Evolutionary conservation across 2,888 invertebrate genomes (phyloP).

Genomic region (Drosophila affinis): DNA sequence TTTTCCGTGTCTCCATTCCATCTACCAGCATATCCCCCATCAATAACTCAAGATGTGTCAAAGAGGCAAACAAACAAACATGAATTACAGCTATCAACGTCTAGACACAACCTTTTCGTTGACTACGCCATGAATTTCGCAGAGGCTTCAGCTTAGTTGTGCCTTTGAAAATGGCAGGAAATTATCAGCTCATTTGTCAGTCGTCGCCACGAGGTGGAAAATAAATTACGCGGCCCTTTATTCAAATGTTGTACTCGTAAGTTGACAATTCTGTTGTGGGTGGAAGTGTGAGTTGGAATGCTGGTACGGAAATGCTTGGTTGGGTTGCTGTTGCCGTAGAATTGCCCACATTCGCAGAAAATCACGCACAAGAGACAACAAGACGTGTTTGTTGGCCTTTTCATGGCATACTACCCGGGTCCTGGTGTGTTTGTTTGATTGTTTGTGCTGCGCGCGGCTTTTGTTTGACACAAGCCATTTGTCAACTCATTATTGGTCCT

Average conservation of each 20-base stretch:
- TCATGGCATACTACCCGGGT: neutral
- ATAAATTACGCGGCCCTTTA: conserved; percentile 52
- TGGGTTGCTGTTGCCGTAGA: conserved; percentile 3
- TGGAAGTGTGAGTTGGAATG: neutral
- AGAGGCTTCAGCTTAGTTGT: neutral
- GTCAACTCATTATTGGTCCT: conserved; percentile 59
- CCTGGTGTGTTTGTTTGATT: neutral
- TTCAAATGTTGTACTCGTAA: conserved; percentile 22
- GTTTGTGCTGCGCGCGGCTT: conserved; percentile 13
- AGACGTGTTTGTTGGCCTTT: conserved; percentile 33
- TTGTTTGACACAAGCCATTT: conserved; percentile 51
- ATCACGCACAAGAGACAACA: conserved; percentile 39
- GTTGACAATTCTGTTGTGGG: conserved; percentile 30
- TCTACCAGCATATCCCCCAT: neutral
- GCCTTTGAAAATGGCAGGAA: conserved; percentile 46
- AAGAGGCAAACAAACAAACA: conserved; percentile 28
- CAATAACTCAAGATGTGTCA: neutral
- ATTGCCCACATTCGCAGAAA: conserved; percentile 45
- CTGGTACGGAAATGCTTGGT: conserved; percentile 5
- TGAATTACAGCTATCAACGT: conserved; percentile 44
- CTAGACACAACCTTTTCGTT: conserved; percentile 33
- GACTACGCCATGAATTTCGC: conserved; percentile 23
- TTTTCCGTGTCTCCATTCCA: neutral
- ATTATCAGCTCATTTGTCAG: conserved; percentile 59
- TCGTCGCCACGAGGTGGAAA: conserved; percentile 48